A percentile compares a stretch with the other conserved stretches of the same genome.
Evolutionary conservation across 2,113 vertebrate genomes (phyloP).

Genomic region (Ardeotis arabs): DNA sequence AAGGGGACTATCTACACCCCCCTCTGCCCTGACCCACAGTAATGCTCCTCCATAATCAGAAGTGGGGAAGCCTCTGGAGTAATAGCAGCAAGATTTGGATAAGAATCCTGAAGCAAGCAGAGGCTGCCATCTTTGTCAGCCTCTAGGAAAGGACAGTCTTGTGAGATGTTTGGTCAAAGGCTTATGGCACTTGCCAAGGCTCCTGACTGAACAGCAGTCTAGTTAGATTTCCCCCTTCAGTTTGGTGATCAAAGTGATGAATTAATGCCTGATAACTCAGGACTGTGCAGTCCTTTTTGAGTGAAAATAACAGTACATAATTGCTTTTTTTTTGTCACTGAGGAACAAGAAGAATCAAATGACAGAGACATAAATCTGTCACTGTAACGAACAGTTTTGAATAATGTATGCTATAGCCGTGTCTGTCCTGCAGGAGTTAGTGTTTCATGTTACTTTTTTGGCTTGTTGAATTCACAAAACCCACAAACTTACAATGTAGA

Average conservation of each 20-base stretch:
- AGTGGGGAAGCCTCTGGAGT: not conserved
- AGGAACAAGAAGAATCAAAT: not conserved
- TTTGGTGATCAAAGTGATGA: not conserved
- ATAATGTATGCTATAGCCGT: not conserved
- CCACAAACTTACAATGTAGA: not conserved
- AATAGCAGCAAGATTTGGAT: not conserved
- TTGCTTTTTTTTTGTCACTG: not conserved
- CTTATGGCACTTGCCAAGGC: not conserved
- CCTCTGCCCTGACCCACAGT: not conserved
- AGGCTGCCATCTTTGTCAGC: not conserved
- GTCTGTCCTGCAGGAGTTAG: not conserved
- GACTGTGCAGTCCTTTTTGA: not conserved
- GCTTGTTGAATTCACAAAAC: not conserved
- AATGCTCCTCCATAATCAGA: not conserved
- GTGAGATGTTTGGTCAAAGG: slow-evolving; percentile 18
- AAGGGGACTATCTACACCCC: not conserved
- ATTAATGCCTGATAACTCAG: not conserved
- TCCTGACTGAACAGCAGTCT: not conserved
- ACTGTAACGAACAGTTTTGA: not conserved
- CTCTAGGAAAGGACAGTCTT: not conserved
- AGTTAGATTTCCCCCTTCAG: not conserved
- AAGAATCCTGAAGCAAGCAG: not conserved
- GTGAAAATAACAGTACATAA: not conserved
- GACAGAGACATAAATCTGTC: not conserved
- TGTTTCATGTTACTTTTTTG: not conserved